phyloP scores from a whole-genome alignment of 2,888 invertebrate species.

The Acrocera orbiculus region DNA sequence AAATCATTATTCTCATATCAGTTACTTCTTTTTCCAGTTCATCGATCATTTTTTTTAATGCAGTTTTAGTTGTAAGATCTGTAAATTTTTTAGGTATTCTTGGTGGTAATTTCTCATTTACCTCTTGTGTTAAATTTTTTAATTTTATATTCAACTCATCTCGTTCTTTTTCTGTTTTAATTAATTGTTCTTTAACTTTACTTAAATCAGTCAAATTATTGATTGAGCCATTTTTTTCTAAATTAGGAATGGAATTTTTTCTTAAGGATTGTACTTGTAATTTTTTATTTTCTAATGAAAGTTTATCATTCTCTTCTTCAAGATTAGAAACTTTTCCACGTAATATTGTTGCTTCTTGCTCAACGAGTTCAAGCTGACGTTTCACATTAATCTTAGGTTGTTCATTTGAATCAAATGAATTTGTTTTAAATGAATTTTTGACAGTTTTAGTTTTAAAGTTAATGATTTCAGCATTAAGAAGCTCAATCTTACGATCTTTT shows the following conservation, averaged over 20 bases:
- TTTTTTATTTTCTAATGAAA: constrained; percentile 54
- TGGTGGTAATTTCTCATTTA: constrained; percentile 46
- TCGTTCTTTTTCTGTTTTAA: constrained; percentile 43
- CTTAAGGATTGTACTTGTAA: constrained; percentile 39
- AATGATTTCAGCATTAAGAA: constrained; percentile 49
- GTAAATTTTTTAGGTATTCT: constrained; percentile 56
- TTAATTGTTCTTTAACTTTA: constrained; percentile 37
- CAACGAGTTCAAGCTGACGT: constrained; percentile 56
- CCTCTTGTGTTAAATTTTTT: constrained; percentile 45
- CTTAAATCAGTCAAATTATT: constrained; percentile 35
- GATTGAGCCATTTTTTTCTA: constrained; percentile 12
- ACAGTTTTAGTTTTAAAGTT: constrained; percentile 36
- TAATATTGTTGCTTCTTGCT: constrained; percentile 55
- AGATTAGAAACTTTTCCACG: constrained; percentile 48
- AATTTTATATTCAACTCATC: constrained; percentile 44
- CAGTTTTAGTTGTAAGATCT: constrained; percentile 35
- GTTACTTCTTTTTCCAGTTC: constrained; percentile 78
- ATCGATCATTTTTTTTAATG: constrained; percentile 59
- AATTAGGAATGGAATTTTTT: constrained; percentile 19
- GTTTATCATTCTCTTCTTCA: constrained; percentile 59
- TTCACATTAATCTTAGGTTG: constrained; percentile 40
- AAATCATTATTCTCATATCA: constrained; percentile 28
- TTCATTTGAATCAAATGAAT: constrained; percentile 4
- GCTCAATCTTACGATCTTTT: constrained; percentile 65
- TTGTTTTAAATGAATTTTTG: constrained; percentile 1